Evolutionary conservation across 2,888 invertebrate genomes (phyloP), one percentile per base, ranked within the genome.

Genomic region (Caenorhabditis parvicauda): DNA sequence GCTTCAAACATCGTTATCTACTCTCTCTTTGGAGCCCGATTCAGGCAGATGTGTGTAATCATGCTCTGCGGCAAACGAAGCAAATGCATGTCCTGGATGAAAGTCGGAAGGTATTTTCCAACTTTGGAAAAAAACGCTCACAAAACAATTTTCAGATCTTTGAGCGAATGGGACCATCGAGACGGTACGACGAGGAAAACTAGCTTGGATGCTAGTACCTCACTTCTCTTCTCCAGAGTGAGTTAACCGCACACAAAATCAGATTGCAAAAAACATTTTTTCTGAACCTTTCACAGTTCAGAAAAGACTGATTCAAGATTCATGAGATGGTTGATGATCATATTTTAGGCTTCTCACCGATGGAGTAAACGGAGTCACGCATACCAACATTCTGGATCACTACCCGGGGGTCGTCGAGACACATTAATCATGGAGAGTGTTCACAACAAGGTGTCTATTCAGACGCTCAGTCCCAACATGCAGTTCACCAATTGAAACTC

Each of bases 1-100:
- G 79, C 79, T 7, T 76, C 75, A 2, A 79, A 79, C 64, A 77
- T 80, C 54, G 63, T 79, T 22, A 80, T 79, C 57, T 79, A 80
- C 58, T 78, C 75, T 6, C 65, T 79, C 14, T 79, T 79, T 43
- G 77, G 77, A 2, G 70, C 72, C 9, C 57, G 73, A 9, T 79
- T 79, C 60, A 68, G 79, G 21, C 70, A 70, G 42, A 67, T 77
- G 66, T 76, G 73, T 59, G 66, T 73, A 12, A 44, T 71, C 27
- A 59, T 77, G 53, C 64, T 81, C 6, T 80, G 77, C 46, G 68
- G 68, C 27, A 28, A 60, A 45, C 44, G 62, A 19, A 68, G 68
- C 45, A 59, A 58, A 22, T 68, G 68, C 64, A 68, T 64, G 64
- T 54, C 61, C n/a, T 68, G 68, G 68, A 56, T 68, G 37, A 64